Conservation (phyloP, 2,888 invertebrate genomes). For the Phengaris arion region DNA sequence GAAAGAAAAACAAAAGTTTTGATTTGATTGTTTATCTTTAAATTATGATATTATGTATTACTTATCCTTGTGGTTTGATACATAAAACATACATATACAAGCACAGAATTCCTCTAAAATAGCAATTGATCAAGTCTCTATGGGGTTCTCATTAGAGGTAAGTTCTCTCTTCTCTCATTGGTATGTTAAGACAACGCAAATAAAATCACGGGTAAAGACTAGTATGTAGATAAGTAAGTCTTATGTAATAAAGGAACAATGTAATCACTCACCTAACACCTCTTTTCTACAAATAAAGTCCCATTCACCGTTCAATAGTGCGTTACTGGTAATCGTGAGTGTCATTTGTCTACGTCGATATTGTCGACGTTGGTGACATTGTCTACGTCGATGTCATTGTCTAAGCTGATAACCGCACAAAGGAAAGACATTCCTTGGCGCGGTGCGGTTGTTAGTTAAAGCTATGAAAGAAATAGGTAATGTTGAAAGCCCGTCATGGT, state of each 20-base stretch:
- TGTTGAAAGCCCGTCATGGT: not conserved
- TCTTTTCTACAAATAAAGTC: not conserved
- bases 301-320: not conserved
- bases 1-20: too few relatives aligned
- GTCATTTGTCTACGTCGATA: slow-evolving; percentile 6
- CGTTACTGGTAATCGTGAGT: not conserved
- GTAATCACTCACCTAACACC: not conserved
- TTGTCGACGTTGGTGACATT: not conserved
- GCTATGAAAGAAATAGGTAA: not conserved
- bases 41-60: too few relatives aligned
- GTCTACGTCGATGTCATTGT: not conserved
- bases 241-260: not conserved
- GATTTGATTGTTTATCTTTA: too few relatives aligned
- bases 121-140: too few relatives aligned
- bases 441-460: not conserved
- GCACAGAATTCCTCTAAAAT: too few relatives aligned
- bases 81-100: too few relatives aligned
- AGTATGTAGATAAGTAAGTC: not conserved
- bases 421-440: too few relatives aligned
- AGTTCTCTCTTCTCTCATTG: too few relatives aligned
- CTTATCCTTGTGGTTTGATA: too few relatives aligned
- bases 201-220: too few relatives aligned
- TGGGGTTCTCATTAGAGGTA: too few relatives aligned
- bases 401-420: slow-evolving; percentile 15
- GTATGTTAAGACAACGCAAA: too few relatives aligned